These are phyloP conservation scores for Drosophila navojoa DNA, from an alignment of 1,140 invertebrate species.

Conservation along the genomic window DNA sequence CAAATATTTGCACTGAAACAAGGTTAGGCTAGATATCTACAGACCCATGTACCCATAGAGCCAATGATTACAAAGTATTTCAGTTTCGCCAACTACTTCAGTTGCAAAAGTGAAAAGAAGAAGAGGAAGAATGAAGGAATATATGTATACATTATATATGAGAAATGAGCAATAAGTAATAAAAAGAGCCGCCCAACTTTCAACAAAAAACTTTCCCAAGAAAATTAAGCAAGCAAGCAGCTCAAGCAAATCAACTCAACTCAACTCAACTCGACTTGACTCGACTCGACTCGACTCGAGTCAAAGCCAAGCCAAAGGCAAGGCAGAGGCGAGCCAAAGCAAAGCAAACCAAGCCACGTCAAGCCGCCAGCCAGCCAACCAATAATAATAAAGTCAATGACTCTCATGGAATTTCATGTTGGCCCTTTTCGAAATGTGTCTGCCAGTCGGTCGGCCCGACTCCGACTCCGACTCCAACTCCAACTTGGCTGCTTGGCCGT, in stretches of 20 bases:
- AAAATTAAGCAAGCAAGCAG: conserved; percentile 70
- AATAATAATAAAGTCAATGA: conserved; percentile 75
- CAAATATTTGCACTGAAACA: conserved; percentile 8
- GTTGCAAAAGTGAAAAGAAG: conserved; percentile 56
- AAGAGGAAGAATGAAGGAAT: conserved; percentile 6
- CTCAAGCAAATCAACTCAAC: conserved; percentile 33
- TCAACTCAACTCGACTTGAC: conserved; percentile 10
- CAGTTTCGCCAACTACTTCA: conserved; percentile 23
- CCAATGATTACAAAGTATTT: conserved; percentile 45
- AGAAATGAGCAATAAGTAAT: conserved; percentile 17
- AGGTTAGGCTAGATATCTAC: conserved; percentile 1
- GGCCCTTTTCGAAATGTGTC: conserved; percentile 81
- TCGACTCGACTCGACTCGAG: no score
- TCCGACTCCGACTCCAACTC: conserved; percentile 50
- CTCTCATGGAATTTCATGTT: conserved; percentile 80
- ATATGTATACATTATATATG: conserved; percentile 9
- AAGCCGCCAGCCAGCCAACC: conserved; percentile 36
- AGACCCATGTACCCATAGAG: conserved; percentile 26
- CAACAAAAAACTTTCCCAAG: conserved; percentile 81
- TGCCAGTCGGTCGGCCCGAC: conserved; percentile 58
- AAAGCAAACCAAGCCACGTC: conserved; percentile 16
- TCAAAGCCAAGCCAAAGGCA: conserved; percentile 16
- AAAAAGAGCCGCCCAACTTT: conserved; percentile 60
- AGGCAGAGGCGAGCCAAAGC: conserved; percentile 14
- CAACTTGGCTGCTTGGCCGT: conserved; percentile 55